These are phyloP conservation scores for Ophraella communa DNA, from an alignment of 2,888 invertebrate genomes.

Conservation along the genomic window DNA sequence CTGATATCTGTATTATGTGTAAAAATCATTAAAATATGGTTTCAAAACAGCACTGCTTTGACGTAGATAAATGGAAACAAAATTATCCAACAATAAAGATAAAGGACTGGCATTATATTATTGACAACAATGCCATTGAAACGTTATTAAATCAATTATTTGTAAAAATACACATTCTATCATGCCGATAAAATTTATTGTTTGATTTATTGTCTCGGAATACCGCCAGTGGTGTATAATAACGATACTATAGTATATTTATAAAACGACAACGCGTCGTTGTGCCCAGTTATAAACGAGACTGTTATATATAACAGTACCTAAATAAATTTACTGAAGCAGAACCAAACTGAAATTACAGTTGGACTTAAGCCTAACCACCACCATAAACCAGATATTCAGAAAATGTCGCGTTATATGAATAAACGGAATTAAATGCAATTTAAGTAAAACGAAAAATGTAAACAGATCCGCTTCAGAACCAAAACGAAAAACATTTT, in stretches of 20 bases:
- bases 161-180: constrained; percentile 6
- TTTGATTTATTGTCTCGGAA: constrained; percentile 31
- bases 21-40: too few species aligned
- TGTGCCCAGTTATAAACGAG: constrained; percentile 35
- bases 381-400: neutral
- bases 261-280: constrained; percentile 34
- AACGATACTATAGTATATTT: constrained; percentile 32
- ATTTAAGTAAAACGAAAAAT: too few species aligned
- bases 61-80: too few species aligned
- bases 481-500: too few species aligned
- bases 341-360: constrained; percentile 35
- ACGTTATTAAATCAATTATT: neutral
- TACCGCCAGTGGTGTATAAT: constrained; percentile 32
- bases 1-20: too few species aligned
- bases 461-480: too few species aligned
- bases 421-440: neutral
- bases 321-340: constrained; percentile 37
- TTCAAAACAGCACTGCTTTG: too few species aligned
- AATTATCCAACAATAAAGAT: neutral
- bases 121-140: neutral
- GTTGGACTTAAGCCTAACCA: neutral
- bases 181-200: constrained; percentile 29
- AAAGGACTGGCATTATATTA: neutral
- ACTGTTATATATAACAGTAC: constrained; percentile 40
- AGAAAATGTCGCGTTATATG: neutral